phyloP scores from a whole-genome alignment of 2,113 vertebrate species.

The Hassar affinis region DNA sequence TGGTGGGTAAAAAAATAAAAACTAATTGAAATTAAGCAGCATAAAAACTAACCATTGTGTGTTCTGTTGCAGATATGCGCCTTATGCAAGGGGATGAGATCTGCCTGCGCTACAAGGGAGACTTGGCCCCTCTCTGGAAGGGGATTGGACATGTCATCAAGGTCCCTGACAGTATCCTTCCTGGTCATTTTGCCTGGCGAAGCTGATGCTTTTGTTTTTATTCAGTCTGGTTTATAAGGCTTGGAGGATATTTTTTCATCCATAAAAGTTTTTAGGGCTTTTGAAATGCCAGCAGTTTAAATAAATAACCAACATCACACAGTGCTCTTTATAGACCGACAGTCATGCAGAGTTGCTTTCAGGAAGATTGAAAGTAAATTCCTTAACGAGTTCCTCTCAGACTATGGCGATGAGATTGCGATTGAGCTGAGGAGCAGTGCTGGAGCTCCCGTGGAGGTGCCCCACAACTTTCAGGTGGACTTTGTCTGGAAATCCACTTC shows the following conservation, averaged over 20 bases:
- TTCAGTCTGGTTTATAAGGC: neutral
- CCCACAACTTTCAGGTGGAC: conserved; percentile 98
- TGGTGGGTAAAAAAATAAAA: too few relatives aligned
- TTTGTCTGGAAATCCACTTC: conserved; percentile 99
- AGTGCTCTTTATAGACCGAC: neutral
- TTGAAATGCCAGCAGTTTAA: neutral
- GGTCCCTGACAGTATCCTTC: conserved; percentile 98
- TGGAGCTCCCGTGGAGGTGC: conserved; percentile 92
- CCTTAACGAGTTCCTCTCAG: conserved; percentile 80
- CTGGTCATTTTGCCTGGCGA: neutral
- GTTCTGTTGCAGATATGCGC: conserved; percentile 83
- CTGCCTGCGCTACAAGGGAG: conserved; percentile 94
- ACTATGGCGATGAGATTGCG: conserved; percentile 98
- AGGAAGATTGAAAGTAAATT: conserved; percentile 38
- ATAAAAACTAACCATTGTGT: neutral
- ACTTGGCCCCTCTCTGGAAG: conserved; percentile 93
- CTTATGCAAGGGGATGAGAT: conserved; percentile 99
- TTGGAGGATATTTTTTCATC: neutral
- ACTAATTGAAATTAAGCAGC: neutral
- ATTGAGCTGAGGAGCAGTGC: conserved; percentile 95
- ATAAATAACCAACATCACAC: conserved; percentile 12
- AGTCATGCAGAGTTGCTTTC: neutral
- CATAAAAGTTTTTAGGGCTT: neutral
- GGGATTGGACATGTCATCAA: conserved; percentile 98
- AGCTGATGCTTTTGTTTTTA: neutral